These are phyloP conservation scores for Beroe forskalii DNA, from an alignment of 37 sponge, comb jelly and placozoan genomes.

Conservation along the genomic window DNA sequence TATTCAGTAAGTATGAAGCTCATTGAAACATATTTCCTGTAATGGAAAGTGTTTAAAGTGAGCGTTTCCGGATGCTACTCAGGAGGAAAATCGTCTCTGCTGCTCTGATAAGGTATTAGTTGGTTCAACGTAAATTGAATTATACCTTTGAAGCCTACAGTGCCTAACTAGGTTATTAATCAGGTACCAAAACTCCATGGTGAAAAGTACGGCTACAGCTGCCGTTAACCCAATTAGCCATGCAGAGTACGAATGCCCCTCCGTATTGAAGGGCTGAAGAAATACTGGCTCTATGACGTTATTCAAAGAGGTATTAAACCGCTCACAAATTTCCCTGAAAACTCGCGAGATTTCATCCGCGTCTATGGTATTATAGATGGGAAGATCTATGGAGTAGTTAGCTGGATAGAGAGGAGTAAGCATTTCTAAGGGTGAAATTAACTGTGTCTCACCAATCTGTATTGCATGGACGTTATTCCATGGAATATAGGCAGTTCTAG, in stretches of 20 bases:
- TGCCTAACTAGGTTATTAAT: not conserved
- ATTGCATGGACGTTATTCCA: constrained; percentile 4
- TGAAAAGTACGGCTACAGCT: not conserved
- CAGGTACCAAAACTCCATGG: not conserved
- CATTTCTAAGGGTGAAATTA: not conserved
- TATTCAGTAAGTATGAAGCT: not conserved
- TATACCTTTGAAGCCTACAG: not conserved
- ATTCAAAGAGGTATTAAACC: constrained; percentile 1
- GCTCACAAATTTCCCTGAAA: not conserved
- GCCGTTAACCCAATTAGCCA: not conserved
- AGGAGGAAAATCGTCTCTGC: not conserved
- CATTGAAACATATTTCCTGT: not conserved
- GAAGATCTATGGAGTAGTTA: not conserved
- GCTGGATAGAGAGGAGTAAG: not conserved
- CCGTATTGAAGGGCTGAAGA: not conserved
- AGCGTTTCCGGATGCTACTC: not conserved
- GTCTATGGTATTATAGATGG: not conserved
- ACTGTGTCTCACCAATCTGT: not conserved
- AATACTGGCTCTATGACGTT: not conserved
- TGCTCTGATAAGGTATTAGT: not conserved
- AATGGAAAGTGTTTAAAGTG: not conserved
- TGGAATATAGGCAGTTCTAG: not conserved
- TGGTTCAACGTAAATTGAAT: not conserved
- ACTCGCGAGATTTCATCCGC: not conserved
- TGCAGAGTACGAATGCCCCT: not conserved